A percentile compares a stretch with the other conserved stretches of the same genome.
Evolutionary conservation across 2,797 vertebrate species (phyloP).

Genomic region (Valencia hispanica): DNA sequence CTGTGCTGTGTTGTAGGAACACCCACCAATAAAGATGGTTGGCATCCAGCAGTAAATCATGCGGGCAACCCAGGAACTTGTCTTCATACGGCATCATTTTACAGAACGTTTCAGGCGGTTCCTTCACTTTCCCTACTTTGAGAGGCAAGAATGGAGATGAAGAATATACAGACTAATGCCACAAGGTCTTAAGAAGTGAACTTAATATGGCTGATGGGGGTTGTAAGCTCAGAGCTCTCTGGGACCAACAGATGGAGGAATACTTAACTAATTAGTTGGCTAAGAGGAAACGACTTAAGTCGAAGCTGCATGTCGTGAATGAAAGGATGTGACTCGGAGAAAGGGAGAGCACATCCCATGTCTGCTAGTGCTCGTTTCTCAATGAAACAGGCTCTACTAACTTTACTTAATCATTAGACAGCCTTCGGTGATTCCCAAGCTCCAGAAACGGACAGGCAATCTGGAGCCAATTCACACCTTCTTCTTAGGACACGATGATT

Average conservation of each 20-base stretch:
- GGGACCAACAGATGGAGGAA: slow-evolving; percentile 69
- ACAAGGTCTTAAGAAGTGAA: slow-evolving; percentile 38
- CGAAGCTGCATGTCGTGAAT: slow-evolving; percentile 38
- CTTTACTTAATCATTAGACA: background rate
- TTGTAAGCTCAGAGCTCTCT: slow-evolving; percentile 37
- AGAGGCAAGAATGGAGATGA: slow-evolving; percentile 35
- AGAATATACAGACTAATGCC: slow-evolving; percentile 30
- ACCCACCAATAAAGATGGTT: background rate
- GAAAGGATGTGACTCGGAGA: slow-evolving; percentile 38
- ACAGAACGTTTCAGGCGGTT: background rate
- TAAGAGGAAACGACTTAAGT: slow-evolving; percentile 64
- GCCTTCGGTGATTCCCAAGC: background rate
- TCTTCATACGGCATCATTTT: slow-evolving; percentile 2
- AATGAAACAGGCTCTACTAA: background rate
- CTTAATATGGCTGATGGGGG: slow-evolving; percentile 37
- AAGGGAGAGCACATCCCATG: slow-evolving; percentile 20
- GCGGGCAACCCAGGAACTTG: background rate
- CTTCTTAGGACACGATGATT: background rate
- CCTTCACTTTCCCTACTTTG: background rate
- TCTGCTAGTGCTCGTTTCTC: background rate
- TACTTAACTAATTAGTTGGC: slow-evolving; percentile 68
- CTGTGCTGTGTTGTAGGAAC: no score
- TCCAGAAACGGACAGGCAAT: background rate
- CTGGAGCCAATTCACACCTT: background rate
- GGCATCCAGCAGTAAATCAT: background rate